A percentile compares a stretch with the other conserved stretches of the same genome.
Conservation (phyloP, 2,888 invertebrate species). For the Marronus borbonicus region DNA sequence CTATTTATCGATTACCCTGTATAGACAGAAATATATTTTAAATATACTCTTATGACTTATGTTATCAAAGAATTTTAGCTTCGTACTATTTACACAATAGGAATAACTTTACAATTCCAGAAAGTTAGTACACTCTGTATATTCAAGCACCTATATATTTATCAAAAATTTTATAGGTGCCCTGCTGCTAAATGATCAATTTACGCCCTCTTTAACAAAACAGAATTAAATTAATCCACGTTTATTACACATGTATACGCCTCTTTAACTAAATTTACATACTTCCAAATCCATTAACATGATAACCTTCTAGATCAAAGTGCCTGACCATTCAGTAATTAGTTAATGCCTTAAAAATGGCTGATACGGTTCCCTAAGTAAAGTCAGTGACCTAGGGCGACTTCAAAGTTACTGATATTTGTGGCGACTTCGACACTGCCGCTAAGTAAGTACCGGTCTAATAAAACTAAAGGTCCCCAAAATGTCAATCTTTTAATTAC, state of each 20-base stretch:
- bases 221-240: too few relatives aligned
- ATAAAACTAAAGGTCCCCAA: conserved; percentile 59
- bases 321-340: conserved; percentile 40
- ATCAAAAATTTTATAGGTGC: too few relatives aligned
- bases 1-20: too few relatives aligned
- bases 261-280: neutral
- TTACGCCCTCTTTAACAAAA: too few relatives aligned
- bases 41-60: too few relatives aligned
- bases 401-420: conserved; percentile 57
- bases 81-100: too few relatives aligned
- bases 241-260: neutral
- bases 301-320: conserved; percentile 24
- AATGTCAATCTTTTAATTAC: conserved; percentile 63
- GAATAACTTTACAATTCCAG: too few relatives aligned
- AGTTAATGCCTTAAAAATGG: conserved; percentile 49
- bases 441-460: conserved; percentile 53
- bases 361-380: conserved; percentile 42
- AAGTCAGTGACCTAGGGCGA: conserved; percentile 56
- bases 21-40: too few relatives aligned
- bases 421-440: conserved; percentile 58
- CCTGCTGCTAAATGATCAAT: too few relatives aligned
- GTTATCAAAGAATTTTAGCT: too few relatives aligned
- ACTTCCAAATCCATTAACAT: conserved; percentile 19
- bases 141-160: too few relatives aligned
- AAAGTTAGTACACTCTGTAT: too few relatives aligned